Percentiles rank a stretch among this genome's conserved stretches.
Evolutionary conservation across 2,888 invertebrate genomes (phyloP).

Genomic region (Apotomis betuletana): DNA sequence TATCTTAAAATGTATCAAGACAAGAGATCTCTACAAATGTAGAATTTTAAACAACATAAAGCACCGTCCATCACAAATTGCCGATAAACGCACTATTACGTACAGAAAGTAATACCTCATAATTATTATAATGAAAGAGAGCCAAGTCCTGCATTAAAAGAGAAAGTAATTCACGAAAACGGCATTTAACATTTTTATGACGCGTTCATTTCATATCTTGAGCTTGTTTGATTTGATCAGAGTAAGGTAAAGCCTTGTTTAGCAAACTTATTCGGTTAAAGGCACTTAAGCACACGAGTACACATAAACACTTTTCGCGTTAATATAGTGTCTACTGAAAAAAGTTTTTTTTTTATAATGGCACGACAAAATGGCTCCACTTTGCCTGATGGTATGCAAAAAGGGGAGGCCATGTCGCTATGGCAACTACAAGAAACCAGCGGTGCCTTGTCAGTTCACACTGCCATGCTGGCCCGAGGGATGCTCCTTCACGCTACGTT

Average conservation of each 20-base stretch:
- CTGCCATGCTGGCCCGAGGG: too few relatives aligned
- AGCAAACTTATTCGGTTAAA: too few relatives aligned
- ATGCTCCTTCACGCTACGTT: too few relatives aligned
- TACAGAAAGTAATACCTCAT: slow-evolving; percentile 15
- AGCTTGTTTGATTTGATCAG: background rate
- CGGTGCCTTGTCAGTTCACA: too few relatives aligned
- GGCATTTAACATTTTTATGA: slow-evolving; percentile 9
- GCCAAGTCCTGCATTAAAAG: slow-evolving; percentile 27
- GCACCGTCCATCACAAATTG: slow-evolving; percentile 5
- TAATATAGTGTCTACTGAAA: too few relatives aligned
- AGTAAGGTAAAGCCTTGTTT: background rate
- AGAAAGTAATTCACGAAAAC: slow-evolving; percentile 28
- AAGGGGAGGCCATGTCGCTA: too few relatives aligned
- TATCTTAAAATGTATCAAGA: background rate
- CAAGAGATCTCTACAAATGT: background rate
- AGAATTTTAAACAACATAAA: background rate
- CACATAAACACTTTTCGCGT: too few relatives aligned
- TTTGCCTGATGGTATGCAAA: too few relatives aligned
- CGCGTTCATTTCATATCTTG: slow-evolving; percentile 5
- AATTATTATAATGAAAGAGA: slow-evolving; percentile 30
- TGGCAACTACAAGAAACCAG: too few relatives aligned
- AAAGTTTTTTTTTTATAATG: too few relatives aligned
- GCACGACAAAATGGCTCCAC: too few relatives aligned
- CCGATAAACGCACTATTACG: slow-evolving; percentile 2
- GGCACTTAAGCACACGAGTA: too few relatives aligned